Evolutionary conservation across 2,888 invertebrate species (phyloP), one percentile per base, ranked within the genome.

Genomic region (Girardia tigrina): DNA sequence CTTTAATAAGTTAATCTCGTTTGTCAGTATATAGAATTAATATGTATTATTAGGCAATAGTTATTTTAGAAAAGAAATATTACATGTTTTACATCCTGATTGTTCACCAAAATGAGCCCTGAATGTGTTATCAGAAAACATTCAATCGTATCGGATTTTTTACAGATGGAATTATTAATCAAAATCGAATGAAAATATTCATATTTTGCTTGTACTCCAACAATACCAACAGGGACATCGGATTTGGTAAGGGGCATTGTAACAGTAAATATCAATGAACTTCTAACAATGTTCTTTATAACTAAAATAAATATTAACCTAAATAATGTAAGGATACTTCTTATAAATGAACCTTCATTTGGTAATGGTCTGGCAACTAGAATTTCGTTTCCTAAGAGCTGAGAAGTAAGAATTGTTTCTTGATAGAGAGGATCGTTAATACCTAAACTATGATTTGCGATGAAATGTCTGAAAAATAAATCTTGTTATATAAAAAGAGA

Each of bases 371-470:
- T 2, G 6, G 36, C 28, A 16, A 73, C 36, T n/a, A 73, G 73
- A 29, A 73, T 36, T 6, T 74, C 28, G 6, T 14, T 56, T 14
- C 26, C 26, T 26, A 74, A 42, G 4, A 20, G n/a, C 14, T 74
- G 42, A 6, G 74, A 23, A 4, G 28, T 56, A 4, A 74, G 28
- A 74, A 74, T 23, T 2, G 74, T 42, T n/a, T 26, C 23, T 12
- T 29, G 42, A 23, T 74, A 74, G 6, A 74, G 26, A 23, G 42
- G 42, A 28, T 74, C 56, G 12, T 74, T 69, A 4, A 56, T 74
- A 14, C 74, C 74, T 42, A 26, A 23, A 20, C 74, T 74, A 23
- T 74, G 42, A 42, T 74, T 74, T 1, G 74, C 42, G 1, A 74
- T 28, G 23, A 74, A 74, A 56, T 74, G 26, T 23, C 74, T 74